Percentiles rank a stretch among this genome's conserved stretches.
These are phyloP conservation scores for Lucilia sericata DNA, from an alignment of 1,140 invertebrate species.

Conservation along the genomic window DNA sequence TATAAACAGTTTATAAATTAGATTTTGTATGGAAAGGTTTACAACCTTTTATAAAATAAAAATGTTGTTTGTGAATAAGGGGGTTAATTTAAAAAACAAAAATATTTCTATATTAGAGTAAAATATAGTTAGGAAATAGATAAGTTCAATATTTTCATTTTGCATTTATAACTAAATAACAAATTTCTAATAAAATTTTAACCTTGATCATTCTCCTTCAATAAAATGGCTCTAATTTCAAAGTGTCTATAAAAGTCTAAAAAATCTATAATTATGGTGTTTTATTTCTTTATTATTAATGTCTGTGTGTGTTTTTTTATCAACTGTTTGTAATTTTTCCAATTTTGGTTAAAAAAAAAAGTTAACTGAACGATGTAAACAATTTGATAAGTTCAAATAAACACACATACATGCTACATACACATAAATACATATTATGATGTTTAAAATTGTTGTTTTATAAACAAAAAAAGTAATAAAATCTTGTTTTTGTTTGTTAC, in stretches of 20 bases:
- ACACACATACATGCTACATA: too few species aligned
- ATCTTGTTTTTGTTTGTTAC: background rate
- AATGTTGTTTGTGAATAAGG: too few species aligned
- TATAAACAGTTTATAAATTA: too few species aligned
- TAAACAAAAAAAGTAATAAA: background rate
- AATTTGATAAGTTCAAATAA: background rate
- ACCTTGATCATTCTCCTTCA: background rate
- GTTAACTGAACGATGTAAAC: background rate
- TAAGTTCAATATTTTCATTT: background rate
- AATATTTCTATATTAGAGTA: too few species aligned
- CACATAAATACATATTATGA: too few species aligned
- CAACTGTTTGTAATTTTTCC: background rate
- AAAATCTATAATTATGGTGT: background rate
- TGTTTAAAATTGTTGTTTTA: background rate
- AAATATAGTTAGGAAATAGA: background rate
- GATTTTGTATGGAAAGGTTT: too few species aligned
- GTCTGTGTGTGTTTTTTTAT: background rate
- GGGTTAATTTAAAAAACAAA: too few species aligned
- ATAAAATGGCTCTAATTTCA: background rate
- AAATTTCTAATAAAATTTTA: background rate
- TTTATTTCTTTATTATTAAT: background rate
- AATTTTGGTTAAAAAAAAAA: conserved; percentile 3
- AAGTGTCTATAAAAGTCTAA: background rate
- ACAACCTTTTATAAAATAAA: too few species aligned
- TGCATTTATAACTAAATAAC: background rate